A percentile compares a stretch with the other conserved stretches of the same genome.
phyloP scores from a whole-genome alignment of 2,113 vertebrate species.

The Ageneiosus marmoratus region DNA sequence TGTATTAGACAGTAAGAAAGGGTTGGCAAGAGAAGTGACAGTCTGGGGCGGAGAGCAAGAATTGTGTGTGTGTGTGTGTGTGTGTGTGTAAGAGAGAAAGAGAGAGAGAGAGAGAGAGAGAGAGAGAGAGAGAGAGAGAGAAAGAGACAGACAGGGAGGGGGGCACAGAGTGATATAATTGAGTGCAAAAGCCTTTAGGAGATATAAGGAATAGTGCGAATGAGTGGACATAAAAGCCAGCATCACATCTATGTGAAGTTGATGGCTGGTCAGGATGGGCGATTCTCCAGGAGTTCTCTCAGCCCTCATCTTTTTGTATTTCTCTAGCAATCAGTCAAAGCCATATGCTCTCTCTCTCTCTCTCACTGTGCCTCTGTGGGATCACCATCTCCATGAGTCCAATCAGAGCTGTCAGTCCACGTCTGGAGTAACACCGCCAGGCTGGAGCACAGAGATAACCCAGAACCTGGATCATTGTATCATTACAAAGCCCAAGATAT shows the following conservation, averaged over 20 bases:
- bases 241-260: slow-evolving; percentile 11
- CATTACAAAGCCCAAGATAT: background rate
- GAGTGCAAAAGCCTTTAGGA: slow-evolving; percentile 8
- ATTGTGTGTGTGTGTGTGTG: background rate
- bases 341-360: background rate
- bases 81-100: background rate
- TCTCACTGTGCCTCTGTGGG: background rate
- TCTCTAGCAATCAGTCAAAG: slow-evolving; percentile 21
- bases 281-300: slow-evolving; percentile 20
- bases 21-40: background rate
- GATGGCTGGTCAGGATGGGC: background rate
- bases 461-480: background rate
- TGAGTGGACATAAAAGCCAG: slow-evolving; percentile 19
- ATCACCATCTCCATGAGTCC: background rate
- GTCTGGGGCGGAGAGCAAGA: background rate
- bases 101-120: background rate
- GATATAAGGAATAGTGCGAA: background rate
- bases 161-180: background rate
- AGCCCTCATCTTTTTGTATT: slow-evolving; percentile 17
- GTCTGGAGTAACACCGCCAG: background rate
- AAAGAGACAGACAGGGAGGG: too few species aligned
- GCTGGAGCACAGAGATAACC: background rate
- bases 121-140: slow-evolving; percentile 3
- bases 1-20: slow-evolving; percentile 20
- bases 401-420: slow-evolving; percentile 18